phyloP scores from a whole-genome alignment of 2,113 vertebrate genomes.

The Phyllopteryx taeniolatus region DNA sequence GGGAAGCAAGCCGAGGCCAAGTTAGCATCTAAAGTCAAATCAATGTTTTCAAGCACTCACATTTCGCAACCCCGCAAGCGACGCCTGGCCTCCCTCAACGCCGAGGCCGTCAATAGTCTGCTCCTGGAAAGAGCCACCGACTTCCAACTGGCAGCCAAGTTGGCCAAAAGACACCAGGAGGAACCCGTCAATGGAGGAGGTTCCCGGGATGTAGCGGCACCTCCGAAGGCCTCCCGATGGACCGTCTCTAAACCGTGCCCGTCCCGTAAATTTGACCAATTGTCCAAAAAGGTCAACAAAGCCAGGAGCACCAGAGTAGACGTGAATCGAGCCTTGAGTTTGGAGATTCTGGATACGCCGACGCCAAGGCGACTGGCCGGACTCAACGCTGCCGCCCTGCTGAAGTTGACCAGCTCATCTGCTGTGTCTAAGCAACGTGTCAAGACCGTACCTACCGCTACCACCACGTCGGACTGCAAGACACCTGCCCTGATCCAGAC shows the following conservation, averaged over 20 bases:
- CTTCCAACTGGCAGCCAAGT: slow-evolving; percentile 56
- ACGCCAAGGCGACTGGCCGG: slow-evolving; percentile 89
- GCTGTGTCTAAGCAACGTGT: slow-evolving; percentile 65
- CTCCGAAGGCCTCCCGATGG: slow-evolving; percentile 32
- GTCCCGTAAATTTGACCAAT: slow-evolving; percentile 40
- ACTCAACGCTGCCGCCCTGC: slow-evolving; percentile 88
- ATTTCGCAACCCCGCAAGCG: slow-evolving; percentile 83
- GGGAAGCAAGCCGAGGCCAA: slow-evolving; percentile 32
- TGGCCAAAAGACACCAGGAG: slow-evolving; percentile 62
- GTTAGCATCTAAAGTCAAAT: slow-evolving; percentile 41
- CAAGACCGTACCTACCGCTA: slow-evolving; percentile 58
- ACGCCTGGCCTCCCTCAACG: slow-evolving; percentile 91
- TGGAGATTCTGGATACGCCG: slow-evolving; percentile 62
- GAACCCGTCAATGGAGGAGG: slow-evolving; percentile 48
- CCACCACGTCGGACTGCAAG: slow-evolving; percentile 53
- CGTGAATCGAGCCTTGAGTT: slow-evolving; percentile 34
- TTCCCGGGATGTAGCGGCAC: not conserved
- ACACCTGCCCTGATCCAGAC: not conserved
- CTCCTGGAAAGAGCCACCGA: slow-evolving; percentile 82
- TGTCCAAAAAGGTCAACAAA: slow-evolving; percentile 56
- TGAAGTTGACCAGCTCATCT: slow-evolving; percentile 87
- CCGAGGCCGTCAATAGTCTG: slow-evolving; percentile 90
- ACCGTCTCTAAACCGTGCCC: slow-evolving; percentile 42
- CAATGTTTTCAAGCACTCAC: slow-evolving; percentile 34
- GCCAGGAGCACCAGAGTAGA: slow-evolving; percentile 31